Base-by-base conservation (phyloP, 30 jellyfish, hydroid and myxozoan genomes). In the Turritopsis dohrnii region DNA sequence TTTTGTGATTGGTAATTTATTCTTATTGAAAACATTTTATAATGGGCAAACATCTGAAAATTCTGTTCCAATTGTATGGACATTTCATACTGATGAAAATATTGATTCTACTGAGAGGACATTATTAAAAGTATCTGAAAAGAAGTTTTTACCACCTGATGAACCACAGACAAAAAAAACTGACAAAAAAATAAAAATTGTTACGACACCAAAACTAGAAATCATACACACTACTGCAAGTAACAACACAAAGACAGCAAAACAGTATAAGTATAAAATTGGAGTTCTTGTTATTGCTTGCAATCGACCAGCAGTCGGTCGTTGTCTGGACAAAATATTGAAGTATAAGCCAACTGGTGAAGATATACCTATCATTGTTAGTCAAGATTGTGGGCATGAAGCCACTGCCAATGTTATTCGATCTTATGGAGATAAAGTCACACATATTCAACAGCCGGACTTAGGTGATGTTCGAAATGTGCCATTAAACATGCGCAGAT, bases 371-470 rank as follows among this genome's bases (percentile, higher is more conserved):
- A 88, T 94, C n/a, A 74, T 94, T 52, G 99, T 94, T 19, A 94
- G 99, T 66, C 99, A 94, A 81, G 99, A 94, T 73, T 94, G 99
- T 83, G 99, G 99, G 0, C 88, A 94, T 87, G 74, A 53, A 25
- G 85, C 91, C 54, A 94, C 99, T 18, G 96, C 93, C 53, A 82
- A 84, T 26, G 99, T 94, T 21, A 94, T 94, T 21, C 71, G 54
- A 77, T 83, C 97, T 7, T 94, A 94, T 81, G 99, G 99, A 22
- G 84, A 86, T 19, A 79, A 87, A 80, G 81, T 94, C 18, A 87
- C 53, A n/a, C 86, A 82, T 23, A 82, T 89, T 28, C 86, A 94
- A 84, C 99, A 94, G 77, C 99, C 99, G 8, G 95, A 86, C 66
- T 54, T 94, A 28, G 95, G 97, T 0, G 90, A 84, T 74, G 96